Evolutionary conservation across 2,113 vertebrate genomes (phyloP), one percentile per base, ranked within the genome.

Genomic region (Hylia prasina): DNA sequence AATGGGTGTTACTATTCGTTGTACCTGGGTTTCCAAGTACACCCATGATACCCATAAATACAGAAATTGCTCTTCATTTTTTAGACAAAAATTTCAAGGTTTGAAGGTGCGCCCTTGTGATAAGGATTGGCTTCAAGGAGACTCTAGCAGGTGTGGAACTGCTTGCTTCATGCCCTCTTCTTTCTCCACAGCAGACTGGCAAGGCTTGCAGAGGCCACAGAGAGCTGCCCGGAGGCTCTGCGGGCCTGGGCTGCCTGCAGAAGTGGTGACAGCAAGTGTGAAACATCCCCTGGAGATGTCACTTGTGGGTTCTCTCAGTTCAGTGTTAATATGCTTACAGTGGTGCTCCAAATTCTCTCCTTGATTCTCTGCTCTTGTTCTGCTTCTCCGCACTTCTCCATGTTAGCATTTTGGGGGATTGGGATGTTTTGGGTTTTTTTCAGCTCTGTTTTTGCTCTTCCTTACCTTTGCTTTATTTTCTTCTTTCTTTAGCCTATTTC

Each of bases 191-290:
- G 65, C 57, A n/a, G n/a, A n/a, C 68, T 78, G 68, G 45, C 47
- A 9, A 16, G 25, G 42, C 12, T 44, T 73, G 23, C 64, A n/a
- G 42, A 69, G 71, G 50, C 71, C 17, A 3, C 33, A n/a, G 73
- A 20, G 66, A 71, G 1, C 33, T 60, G 5, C 25, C 25, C 0
- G 0, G 20, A 47, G 77, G 54, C 72, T 84, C 45, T 69, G 66
- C 21, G 2, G 16, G 39, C 35, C 53, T 5, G 4, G 51, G 13
- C 70, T 64, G 61, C 33, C 37, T 28, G 56, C 0, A 0, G 75
- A 57, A 35, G 22, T 86, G 80, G 72, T 77, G 76, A 89, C 63
- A 78, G 64, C 54, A 54, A 90, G 54, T 10, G 27, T 60, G 61
- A 54, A 3, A 2, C 28, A n/a, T n/a, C 2, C 1, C 31, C 58